Conservation (phyloP, 2,113 vertebrate species). For the Aleadryas rufinucha region DNA sequence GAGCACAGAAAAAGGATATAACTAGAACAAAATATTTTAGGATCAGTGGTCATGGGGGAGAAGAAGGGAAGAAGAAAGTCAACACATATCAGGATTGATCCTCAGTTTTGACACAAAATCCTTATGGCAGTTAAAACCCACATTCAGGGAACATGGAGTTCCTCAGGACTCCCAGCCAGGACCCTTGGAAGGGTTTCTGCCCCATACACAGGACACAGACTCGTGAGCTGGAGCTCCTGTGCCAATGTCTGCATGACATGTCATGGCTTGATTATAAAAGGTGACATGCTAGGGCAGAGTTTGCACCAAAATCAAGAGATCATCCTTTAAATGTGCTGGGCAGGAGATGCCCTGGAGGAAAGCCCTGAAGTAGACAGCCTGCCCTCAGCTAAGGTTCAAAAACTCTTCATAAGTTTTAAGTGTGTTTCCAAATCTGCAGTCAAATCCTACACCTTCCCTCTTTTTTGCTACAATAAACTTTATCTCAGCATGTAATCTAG, state of each 20-base stretch:
- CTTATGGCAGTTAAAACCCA: neutral
- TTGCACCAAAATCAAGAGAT: neutral
- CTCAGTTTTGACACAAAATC: neutral
- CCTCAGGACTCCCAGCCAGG: neutral
- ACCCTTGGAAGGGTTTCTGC: neutral
- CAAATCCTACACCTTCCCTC: conserved; percentile 27
- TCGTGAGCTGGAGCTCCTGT: neutral
- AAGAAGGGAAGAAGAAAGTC: neutral
- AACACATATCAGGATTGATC: neutral
- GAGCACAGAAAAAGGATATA: neutral
- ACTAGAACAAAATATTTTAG: neutral
- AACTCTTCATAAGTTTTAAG: conserved; percentile 12
- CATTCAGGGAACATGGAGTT: rapidly evolving
- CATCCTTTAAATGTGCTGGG: neutral
- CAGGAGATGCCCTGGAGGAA: neutral
- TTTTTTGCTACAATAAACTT: conserved; percentile 52
- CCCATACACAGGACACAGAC: neutral
- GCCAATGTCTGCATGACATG: neutral
- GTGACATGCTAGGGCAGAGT: neutral
- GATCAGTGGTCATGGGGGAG: neutral
- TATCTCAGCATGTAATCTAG: conserved; percentile 57
- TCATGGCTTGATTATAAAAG: neutral
- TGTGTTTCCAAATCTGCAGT: conserved; percentile 22
- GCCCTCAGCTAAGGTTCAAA: neutral
- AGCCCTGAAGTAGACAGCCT: neutral